These are phyloP conservation scores for Darevskia nairensis DNA, from an alignment of 2,797 vertebrate species.

Conservation along the genomic window DNA sequence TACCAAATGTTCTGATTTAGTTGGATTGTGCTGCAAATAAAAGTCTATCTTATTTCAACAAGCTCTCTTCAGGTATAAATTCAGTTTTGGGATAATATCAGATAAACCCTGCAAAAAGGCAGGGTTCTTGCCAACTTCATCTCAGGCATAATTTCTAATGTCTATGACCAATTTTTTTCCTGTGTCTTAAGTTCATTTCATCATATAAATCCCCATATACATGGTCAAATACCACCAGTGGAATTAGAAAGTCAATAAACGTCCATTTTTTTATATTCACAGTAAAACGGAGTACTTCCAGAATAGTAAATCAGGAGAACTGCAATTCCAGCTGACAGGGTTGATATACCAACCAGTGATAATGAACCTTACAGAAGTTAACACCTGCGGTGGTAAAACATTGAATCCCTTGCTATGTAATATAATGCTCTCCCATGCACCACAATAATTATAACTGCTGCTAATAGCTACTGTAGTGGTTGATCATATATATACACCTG, in stretches of 20 bases:
- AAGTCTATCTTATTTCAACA: background rate
- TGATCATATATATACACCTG: background rate
- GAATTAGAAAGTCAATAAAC: background rate
- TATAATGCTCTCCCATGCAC: background rate
- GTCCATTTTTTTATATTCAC: background rate
- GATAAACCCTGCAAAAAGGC: background rate
- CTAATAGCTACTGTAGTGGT: background rate
- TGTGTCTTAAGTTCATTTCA: background rate
- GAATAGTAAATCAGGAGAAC: background rate
- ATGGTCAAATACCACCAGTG: background rate
- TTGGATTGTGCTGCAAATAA: background rate
- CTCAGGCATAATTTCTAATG: background rate
- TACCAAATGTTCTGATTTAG: background rate
- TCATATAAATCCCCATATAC: background rate
- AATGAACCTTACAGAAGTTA: background rate
- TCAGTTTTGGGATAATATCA: background rate
- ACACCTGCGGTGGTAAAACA: background rate
- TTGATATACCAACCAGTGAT: background rate
- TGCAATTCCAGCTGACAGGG: background rate
- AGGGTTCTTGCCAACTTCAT: background rate
- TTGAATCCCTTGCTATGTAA: background rate
- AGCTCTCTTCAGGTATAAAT: background rate
- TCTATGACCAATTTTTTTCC: background rate
- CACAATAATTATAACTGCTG: background rate
- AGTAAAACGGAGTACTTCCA: background rate